Evolutionary conservation across 2,797 vertebrate genomes (phyloP).

Genomic region (Chloroceryle inda): DNA sequence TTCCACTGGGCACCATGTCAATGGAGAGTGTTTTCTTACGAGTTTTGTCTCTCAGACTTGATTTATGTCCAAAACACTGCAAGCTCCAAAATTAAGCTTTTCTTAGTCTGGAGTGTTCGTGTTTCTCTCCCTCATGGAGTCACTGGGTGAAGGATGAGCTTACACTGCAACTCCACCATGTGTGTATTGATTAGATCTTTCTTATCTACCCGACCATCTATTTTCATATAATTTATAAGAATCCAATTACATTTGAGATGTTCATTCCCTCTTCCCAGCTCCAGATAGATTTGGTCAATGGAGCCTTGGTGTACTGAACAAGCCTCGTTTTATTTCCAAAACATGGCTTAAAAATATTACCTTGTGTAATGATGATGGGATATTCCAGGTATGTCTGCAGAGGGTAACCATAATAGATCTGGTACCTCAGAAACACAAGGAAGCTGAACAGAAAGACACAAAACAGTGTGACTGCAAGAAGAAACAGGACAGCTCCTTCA

Average conservation of each 20-base stretch:
- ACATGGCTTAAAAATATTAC: conserved; percentile 71
- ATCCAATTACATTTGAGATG: background rate
- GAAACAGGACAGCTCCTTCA: background rate
- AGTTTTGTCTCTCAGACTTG: background rate
- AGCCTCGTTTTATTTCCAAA: background rate
- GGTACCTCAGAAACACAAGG: conserved; percentile 93
- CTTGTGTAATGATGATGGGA: conserved; percentile 93
- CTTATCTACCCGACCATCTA: background rate
- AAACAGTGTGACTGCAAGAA: background rate
- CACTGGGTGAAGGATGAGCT: background rate
- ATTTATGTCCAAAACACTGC: background rate
- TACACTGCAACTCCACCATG: background rate
- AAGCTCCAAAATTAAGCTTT: background rate
- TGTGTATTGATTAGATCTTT: background rate
- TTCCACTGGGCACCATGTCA: background rate
- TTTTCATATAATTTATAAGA: background rate
- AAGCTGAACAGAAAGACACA: conserved; percentile 81
- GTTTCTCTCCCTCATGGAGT: background rate
- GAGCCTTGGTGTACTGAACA: background rate
- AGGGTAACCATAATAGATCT: conserved; percentile 92
- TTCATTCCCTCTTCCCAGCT: background rate
- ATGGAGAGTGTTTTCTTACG: background rate
- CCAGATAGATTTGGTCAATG: background rate
- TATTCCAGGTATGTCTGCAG: conserved; percentile 93
- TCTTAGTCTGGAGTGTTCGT: background rate